These are phyloP conservation scores for Ostrea denselamellosa DNA, from an alignment of 1,140 invertebrate species.

Conservation along the genomic window DNA sequence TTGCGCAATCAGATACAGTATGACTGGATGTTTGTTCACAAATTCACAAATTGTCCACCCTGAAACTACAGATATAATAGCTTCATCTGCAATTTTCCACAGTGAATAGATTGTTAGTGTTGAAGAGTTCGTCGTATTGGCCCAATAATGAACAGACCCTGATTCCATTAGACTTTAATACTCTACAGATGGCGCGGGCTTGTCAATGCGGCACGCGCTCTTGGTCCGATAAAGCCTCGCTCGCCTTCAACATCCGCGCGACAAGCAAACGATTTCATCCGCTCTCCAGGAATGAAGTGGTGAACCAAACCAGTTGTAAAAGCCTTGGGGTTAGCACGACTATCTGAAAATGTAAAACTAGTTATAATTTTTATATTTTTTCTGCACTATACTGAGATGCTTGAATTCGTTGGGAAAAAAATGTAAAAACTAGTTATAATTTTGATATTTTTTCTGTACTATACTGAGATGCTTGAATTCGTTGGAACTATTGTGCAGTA, in stretches of 20 bases:
- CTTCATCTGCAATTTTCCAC: not conserved
- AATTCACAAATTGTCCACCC: too few relatives aligned
- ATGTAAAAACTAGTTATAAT: too few relatives aligned
- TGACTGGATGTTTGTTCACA: too few relatives aligned
- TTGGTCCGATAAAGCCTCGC: not conserved
- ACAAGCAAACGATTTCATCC: constrained; percentile 3
- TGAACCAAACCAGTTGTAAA: not conserved
- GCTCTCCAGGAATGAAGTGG: constrained; percentile 11
- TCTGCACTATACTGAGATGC: too few relatives aligned
- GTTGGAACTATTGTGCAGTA: too few relatives aligned
- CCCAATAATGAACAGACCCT: not conserved
- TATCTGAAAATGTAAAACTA: too few relatives aligned
- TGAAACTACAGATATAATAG: not conserved
- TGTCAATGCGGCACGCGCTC: not conserved
- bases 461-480: too few relatives aligned
- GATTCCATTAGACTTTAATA: constrained; percentile 14
- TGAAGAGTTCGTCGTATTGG: not conserved
- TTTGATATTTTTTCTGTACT: too few relatives aligned
- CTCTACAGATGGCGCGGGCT: not conserved
- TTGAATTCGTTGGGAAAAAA: too few relatives aligned
- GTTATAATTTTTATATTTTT: too few relatives aligned
- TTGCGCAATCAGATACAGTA: too few relatives aligned
- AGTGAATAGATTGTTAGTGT: not conserved
- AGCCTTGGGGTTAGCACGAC: too few relatives aligned
- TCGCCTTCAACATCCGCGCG: not conserved